Base-by-base conservation (phyloP, 1,140 invertebrate genomes). In the Antheraea mylitta region DNA sequence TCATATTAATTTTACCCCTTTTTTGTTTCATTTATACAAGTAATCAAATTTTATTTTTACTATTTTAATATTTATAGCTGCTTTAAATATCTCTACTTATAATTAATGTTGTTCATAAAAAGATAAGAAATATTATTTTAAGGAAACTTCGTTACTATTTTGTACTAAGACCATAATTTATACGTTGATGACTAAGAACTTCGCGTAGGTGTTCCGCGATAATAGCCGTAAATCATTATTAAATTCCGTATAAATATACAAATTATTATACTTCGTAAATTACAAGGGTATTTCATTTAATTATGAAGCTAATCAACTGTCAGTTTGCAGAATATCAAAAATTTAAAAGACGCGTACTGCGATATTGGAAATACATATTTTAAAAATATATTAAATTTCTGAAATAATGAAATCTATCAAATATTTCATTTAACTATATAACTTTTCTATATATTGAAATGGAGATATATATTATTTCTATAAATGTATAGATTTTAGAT, bases 271-370 rank as follows among this genome's bases (percentile, higher is more conserved):
- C 7, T 36, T 61, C 18, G 7, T 61, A 61, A 7, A 61, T 61
- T 61, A 61, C 18, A 61, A 61, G 4, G 62, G 30, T 64, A 37
- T n/a, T n/a, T 16, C 38, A 64, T 64, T 64, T 64, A 64, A 64
- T 64, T 64, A 45, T 9, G 62, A 42, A 42, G 38, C 37, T 64
- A 37, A 64, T 64, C 36, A 18, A 37, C 62, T 42, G 37, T 9
- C n/a, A 37, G 37, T 42, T 64, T 10, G 30, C 45, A 30, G 9
- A 64, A 64, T 42, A 18, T 16, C 37, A 64, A 64, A 64, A 16
- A 42, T 64, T 64, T 64, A 64, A 64, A 18, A 64, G 45, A 38
- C 36, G 16, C 7, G 6, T 6, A 53, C 45, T 22, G 22, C 30
- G 19, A 30, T 10, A 30, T 61, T 61, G 9, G 19, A 13, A 13